A percentile compares a stretch with the other conserved stretches of the same genome.
Conservation (phyloP, 2,797 vertebrate species). For the Oceanodroma leucorhoa region DNA sequence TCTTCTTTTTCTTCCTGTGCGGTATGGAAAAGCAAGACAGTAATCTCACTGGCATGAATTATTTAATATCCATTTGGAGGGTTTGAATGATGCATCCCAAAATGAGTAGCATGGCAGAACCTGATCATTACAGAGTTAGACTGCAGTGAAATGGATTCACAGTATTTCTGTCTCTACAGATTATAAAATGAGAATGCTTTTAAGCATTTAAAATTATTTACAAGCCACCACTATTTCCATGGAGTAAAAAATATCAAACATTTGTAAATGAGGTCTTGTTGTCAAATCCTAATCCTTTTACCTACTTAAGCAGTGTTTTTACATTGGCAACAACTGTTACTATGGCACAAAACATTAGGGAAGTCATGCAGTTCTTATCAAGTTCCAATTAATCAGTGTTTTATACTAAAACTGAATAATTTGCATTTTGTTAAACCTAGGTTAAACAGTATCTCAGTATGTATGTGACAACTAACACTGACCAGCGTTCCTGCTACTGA, state of each 20-base stretch:
- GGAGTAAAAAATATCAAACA: constrained; percentile 9
- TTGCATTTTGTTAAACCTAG: neutral
- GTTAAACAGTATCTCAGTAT: neutral
- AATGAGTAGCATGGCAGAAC: neutral
- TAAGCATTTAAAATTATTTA: constrained; percentile 18
- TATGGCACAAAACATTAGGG: neutral
- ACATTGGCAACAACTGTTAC: neutral
- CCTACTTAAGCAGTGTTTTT: constrained; percentile 5
- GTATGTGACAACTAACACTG: neutral
- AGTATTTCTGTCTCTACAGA: neutral
- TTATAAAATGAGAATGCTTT: neutral
- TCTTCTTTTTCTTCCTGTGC: neutral
- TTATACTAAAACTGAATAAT: neutral
- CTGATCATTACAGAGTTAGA: neutral
- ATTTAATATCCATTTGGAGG: neutral
- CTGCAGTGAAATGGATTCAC: neutral
- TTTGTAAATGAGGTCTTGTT: constrained; percentile 33
- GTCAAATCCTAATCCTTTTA: constrained; percentile 47
- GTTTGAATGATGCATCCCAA: neutral
- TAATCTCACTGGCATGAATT: neutral
- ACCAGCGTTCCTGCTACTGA: neutral
- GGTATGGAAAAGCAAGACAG: neutral
- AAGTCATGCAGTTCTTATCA: neutral
- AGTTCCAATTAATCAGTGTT: neutral
- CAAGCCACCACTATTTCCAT: neutral